phyloP scores from a whole-genome alignment of 2,113 vertebrate genomes.

The Xiphias gladius region DNA sequence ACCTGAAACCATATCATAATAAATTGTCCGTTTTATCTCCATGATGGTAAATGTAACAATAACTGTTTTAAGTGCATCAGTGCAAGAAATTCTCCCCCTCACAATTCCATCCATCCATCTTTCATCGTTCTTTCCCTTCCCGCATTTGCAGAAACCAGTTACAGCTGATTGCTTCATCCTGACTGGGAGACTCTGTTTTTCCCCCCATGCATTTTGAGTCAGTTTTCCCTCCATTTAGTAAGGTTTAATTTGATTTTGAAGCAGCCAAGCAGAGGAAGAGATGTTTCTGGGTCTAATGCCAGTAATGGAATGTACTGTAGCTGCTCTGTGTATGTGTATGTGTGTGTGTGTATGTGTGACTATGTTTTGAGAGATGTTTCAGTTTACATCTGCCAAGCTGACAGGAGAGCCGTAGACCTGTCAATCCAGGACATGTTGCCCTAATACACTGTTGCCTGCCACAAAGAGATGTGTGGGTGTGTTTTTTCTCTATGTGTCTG shows the following conservation, averaged over 20 bases:
- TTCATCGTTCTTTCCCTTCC: not conserved
- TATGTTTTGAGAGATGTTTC: constrained; percentile 32
- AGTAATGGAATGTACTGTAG: constrained; percentile 29
- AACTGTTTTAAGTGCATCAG: not conserved
- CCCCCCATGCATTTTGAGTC: not conserved
- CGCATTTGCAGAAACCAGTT: constrained; percentile 24
- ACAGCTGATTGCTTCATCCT: constrained; percentile 43
- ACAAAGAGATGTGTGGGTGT: constrained; percentile 7
- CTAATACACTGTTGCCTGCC: constrained; percentile 6
- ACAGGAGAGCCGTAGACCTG: constrained; percentile 25
- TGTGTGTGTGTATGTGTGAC: not conserved
- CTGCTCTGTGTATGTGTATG: constrained; percentile 3
- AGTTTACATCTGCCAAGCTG: constrained; percentile 29
- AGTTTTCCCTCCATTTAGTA: constrained; percentile 11
- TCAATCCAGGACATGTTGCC: constrained; percentile 9
- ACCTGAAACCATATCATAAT: not conserved
- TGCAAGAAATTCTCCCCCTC: not conserved
- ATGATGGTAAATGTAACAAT: not conserved
- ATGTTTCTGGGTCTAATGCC: constrained; percentile 23
- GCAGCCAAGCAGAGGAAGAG: constrained; percentile 38
- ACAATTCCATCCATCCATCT: not conserved
- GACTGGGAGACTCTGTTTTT: constrained; percentile 14
- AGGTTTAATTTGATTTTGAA: constrained; percentile 58
- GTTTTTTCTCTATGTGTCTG: not conserved
- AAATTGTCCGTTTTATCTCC: constrained; percentile 16